These are phyloP conservation scores for Anarhynchus alexandrinus DNA, from an alignment of 2,113 vertebrate genomes.

Conservation along the genomic window DNA sequence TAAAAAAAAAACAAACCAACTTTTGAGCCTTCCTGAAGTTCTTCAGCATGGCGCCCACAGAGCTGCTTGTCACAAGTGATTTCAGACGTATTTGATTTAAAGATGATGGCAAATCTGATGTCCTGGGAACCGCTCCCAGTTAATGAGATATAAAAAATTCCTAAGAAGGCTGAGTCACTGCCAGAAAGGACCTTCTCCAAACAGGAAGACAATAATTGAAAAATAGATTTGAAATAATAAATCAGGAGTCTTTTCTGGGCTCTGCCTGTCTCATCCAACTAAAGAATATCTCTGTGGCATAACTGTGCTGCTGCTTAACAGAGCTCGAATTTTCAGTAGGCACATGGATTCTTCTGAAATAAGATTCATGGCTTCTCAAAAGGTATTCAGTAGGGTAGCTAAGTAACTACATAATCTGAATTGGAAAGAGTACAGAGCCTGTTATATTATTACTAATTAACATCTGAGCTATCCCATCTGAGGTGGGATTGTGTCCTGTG, in stretches of 20 bases:
- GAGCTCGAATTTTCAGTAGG: not conserved
- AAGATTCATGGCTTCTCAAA: not conserved
- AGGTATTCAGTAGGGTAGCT: not conserved
- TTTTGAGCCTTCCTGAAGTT: not conserved
- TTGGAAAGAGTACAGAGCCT: not conserved
- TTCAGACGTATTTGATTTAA: not conserved
- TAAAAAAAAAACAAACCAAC: not conserved
- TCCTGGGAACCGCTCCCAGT: not conserved
- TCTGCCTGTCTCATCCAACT: not conserved
- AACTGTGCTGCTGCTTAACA: not conserved
- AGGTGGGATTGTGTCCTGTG: not conserved
- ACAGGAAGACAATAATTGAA: not conserved
- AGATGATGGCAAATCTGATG: not conserved
- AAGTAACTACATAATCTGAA: not conserved
- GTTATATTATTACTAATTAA: not conserved
- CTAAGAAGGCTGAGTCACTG: not conserved
- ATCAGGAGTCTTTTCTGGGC: not conserved
- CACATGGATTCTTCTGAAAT: not conserved
- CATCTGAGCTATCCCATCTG: not conserved
- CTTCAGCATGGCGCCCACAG: not conserved
- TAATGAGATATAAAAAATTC: not conserved
- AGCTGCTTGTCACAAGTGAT: not conserved
- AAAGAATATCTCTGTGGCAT: not conserved
- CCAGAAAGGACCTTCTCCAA: not conserved
- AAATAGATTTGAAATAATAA: not conserved